These are phyloP conservation scores for Brevimyrus niger DNA, from an alignment of 2,113 vertebrate species.

Conservation along the genomic window DNA sequence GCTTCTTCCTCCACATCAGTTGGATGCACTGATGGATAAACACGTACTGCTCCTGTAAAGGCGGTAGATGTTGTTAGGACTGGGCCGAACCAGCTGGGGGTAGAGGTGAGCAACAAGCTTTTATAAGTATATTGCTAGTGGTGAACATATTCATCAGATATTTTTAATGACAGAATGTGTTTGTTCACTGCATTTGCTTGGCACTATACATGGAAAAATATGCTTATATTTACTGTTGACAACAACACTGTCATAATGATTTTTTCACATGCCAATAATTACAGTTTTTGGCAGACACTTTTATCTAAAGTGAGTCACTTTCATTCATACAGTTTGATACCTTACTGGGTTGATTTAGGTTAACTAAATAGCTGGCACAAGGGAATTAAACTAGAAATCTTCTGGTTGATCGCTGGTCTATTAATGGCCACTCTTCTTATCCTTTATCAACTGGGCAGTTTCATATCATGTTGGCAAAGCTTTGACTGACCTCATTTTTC, in stretches of 20 bases:
- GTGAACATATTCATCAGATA: background rate
- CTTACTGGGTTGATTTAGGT: background rate
- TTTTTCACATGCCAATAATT: background rate
- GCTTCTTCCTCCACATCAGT: constrained; percentile 93
- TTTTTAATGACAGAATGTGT: background rate
- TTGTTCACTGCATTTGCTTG: background rate
- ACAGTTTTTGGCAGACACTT: background rate
- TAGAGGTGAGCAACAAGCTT: background rate
- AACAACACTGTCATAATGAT: background rate
- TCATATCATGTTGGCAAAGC: background rate
- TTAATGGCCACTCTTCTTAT: background rate
- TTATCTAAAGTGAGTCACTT: background rate
- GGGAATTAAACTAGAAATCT: background rate
- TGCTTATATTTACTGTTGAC: background rate
- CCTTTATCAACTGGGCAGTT: background rate
- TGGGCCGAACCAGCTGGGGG: background rate
- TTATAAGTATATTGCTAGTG: background rate
- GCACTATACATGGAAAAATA: background rate
- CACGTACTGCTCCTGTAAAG: constrained; percentile 83
- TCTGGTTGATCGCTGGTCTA: background rate
- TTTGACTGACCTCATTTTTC: background rate
- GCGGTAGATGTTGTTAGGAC: background rate
- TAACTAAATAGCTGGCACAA: background rate
- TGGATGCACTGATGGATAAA: constrained; percentile 97
- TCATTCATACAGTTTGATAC: background rate